Evolutionary conservation across 2,888 invertebrate genomes (phyloP).

Genomic region (Hesperia comma): DNA sequence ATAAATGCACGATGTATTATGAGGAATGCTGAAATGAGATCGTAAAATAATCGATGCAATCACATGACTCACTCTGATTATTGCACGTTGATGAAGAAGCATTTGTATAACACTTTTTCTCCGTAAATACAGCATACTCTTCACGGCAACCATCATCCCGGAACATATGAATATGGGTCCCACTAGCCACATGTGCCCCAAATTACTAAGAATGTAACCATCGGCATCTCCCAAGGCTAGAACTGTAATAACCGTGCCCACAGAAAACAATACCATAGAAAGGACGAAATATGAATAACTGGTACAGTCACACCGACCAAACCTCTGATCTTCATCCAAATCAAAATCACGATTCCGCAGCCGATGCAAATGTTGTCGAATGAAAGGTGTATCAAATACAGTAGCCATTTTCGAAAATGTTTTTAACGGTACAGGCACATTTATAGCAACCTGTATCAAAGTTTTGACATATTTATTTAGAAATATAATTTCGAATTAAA

Average conservation of each 20-base stretch:
- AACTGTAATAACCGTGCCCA: conserved; percentile 86
- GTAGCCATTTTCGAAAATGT: conserved; percentile 81
- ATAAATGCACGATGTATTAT: conserved; percentile 24
- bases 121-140: conserved; percentile 86
- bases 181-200: conserved; percentile 88
- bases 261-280: conserved; percentile 85
- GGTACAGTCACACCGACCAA: conserved; percentile 86
- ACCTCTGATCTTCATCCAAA: conserved; percentile 84
- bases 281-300: conserved; percentile 86
- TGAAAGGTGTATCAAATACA: conserved; percentile 85
- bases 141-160: conserved; percentile 87
- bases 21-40: conserved; percentile 21
- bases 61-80: conserved; percentile 80
- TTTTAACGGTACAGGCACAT: conserved; percentile 45
- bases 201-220: conserved; percentile 84
- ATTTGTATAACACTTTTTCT: conserved; percentile 87
- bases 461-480: conserved; percentile 40
- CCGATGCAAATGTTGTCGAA: conserved; percentile 85
- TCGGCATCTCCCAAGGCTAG: conserved; percentile 85
- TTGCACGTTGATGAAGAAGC: conserved; percentile 85
- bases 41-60: conserved; percentile 20
- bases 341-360: conserved; percentile 84
- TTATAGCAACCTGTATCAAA: conserved; percentile 46
- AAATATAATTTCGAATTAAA: conserved; percentile 23
- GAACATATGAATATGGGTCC: conserved; percentile 88